A percentile compares a stretch with the other conserved stretches of the same genome.
Evolutionary conservation across 2,797 vertebrate genomes (phyloP).

Genomic region (Yasuhikotakia modesta): DNA sequence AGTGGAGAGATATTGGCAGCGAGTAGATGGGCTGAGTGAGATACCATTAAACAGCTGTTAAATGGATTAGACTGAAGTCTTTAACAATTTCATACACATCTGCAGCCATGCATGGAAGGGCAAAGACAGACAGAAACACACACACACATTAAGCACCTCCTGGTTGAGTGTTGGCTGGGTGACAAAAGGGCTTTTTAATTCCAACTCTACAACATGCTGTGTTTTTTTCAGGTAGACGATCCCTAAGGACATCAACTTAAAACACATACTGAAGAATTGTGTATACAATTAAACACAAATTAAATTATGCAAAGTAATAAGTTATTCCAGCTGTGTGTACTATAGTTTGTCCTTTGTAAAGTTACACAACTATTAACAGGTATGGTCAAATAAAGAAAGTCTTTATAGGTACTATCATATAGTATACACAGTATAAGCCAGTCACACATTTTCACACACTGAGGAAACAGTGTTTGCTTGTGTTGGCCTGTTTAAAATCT

Average conservation of each 20-base stretch:
- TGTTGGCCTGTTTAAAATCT: too few relatives aligned
- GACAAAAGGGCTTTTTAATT: conserved; percentile 51
- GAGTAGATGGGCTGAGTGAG: neutral
- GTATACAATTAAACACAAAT: conserved; percentile 42
- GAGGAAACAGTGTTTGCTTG: too few relatives aligned
- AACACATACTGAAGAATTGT: conserved; percentile 30
- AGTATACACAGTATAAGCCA: neutral
- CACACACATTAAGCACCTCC: conserved; percentile 25
- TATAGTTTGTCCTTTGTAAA: conserved; percentile 50
- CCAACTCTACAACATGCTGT: conserved; percentile 25
- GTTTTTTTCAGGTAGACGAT: conserved; percentile 39
- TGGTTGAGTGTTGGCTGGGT: conserved; percentile 29
- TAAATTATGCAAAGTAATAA: conserved; percentile 35
- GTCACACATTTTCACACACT: too few relatives aligned
- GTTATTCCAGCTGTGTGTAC: conserved; percentile 47
- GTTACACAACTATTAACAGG: neutral
- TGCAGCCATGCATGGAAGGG: conserved; percentile 24
- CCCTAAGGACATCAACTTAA: conserved; percentile 23
- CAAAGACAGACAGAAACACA: conserved; percentile 33
- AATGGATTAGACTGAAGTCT: conserved; percentile 39
- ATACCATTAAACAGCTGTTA: conserved; percentile 49
- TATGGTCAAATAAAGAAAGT: neutral
- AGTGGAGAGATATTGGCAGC: conserved; percentile 15
- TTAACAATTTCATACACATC: conserved; percentile 28
- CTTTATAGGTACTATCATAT: conserved; percentile 1